A percentile compares a stretch with the other conserved stretches of the same genome.
Conservation (phyloP, 2,797 vertebrate species). For the Peromyscus melanophrys region DNA sequence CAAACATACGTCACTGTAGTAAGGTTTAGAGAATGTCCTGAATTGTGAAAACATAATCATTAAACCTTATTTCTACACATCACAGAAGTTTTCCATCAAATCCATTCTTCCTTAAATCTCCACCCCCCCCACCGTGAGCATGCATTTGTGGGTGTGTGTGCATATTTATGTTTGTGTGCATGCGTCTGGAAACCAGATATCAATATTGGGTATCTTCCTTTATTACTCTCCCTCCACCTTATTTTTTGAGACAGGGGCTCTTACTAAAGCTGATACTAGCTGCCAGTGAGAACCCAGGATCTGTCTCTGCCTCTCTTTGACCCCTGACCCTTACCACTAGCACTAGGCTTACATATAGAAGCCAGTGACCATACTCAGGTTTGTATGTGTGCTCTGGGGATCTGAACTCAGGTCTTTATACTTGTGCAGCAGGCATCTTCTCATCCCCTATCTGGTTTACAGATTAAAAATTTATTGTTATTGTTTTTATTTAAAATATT, state of each 20-base stretch:
- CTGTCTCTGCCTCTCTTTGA: background rate
- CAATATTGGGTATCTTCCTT: background rate
- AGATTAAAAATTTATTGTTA: background rate
- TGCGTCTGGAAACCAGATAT: background rate
- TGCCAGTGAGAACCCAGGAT: background rate
- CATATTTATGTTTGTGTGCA: background rate
- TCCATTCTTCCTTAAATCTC: background rate
- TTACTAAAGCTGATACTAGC: background rate
- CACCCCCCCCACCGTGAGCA: no score
- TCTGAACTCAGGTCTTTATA: background rate
- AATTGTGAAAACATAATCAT: background rate
- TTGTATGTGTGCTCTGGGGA: background rate
- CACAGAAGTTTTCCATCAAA: background rate
- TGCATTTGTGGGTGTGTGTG: background rate
- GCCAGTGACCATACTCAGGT: background rate
- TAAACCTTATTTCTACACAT: background rate
- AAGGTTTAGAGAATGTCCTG: background rate
- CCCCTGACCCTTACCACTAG: accelerated
- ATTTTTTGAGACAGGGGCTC: background rate
- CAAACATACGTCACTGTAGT: accelerated
- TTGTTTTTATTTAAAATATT: background rate
- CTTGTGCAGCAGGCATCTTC: background rate
- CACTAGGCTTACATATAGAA: background rate
- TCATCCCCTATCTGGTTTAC: background rate
- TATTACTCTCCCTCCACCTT: background rate